Conservation (phyloP, 92 coral and sea anemone species). For the Actinostola sp. region DNA sequence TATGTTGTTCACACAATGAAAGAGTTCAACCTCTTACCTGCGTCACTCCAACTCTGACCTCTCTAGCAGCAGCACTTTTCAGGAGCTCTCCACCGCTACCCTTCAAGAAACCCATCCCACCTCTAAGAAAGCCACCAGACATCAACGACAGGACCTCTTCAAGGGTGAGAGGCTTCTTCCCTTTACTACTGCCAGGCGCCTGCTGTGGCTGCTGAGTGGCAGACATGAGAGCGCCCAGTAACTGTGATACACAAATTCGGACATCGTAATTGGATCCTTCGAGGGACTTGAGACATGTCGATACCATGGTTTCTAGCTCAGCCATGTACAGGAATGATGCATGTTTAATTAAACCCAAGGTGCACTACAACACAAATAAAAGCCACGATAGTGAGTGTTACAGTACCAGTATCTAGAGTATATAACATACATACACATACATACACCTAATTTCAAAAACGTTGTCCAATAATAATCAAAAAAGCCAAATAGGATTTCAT, state of each 20-base stretch:
- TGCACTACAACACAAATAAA: constrained; percentile 66
- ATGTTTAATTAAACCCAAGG: constrained; percentile 84
- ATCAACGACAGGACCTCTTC: constrained; percentile 87
- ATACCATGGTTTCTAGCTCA: constrained; percentile 84
- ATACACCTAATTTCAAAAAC: too few species aligned
- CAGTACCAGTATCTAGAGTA: too few species aligned
- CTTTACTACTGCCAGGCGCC: constrained; percentile 62
- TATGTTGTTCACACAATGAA: too few species aligned
- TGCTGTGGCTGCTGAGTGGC: constrained; percentile 79
- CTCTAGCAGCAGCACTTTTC: constrained; percentile 87
- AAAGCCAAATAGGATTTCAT: too few species aligned
- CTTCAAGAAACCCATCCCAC: constrained; percentile 96
- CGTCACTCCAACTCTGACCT: constrained; percentile 97
- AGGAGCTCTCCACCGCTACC: constrained; percentile 93
- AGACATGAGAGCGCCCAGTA: constrained; percentile 90
- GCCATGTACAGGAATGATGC: constrained; percentile 89
- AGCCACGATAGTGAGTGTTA: too few species aligned
- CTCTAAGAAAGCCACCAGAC: constrained; percentile 97
- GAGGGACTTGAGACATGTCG: constrained; percentile 88
- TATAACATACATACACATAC: too few species aligned
- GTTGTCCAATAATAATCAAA: too few species aligned
- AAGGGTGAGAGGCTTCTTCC: constrained; percentile 64
- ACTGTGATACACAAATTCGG: constrained; percentile 89
- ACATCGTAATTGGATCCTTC: constrained; percentile 98
- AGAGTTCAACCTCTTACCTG: constrained; percentile 83